Conservation (phyloP, 2,797 vertebrate genomes). For the Sebastes itinus region DNA sequence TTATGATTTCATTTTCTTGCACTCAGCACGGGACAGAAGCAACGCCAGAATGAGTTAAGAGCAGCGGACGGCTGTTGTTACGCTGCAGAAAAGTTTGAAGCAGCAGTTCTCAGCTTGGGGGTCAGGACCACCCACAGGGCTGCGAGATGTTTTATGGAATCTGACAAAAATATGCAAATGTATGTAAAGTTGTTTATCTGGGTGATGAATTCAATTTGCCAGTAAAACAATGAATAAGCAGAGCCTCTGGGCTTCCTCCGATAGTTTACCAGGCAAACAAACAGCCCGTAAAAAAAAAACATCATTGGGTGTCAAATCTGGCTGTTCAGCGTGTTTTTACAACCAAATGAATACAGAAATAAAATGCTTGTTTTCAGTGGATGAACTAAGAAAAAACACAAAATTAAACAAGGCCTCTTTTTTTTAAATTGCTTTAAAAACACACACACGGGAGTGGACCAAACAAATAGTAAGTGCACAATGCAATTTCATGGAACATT, state of each 20-base stretch:
- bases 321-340: background rate
- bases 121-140: conserved; percentile 44
- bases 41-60: conserved; percentile 15
- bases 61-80: background rate
- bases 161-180: conserved; percentile 60
- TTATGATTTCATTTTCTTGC: conserved; percentile 33
- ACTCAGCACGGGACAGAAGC: conserved; percentile 19
- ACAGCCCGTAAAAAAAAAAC: background rate
- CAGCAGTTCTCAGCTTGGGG: conserved; percentile 37
- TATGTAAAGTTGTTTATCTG: conserved; percentile 40
- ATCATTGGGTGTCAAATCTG: conserved; percentile 1
- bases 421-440: background rate
- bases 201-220: conserved; percentile 49
- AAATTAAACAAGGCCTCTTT: conserved; percentile 9
- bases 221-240: conserved; percentile 35
- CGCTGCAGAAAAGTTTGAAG: conserved; percentile 28
- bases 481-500: conserved; percentile 21
- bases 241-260: background rate
- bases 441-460: conserved; percentile 5
- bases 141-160: conserved; percentile 51
- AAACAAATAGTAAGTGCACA: conserved; percentile 1
- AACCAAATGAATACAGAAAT: background rate
- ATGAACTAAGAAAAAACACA: background rate
- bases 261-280: conserved; percentile 37
- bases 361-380: background rate